Percentiles rank a stretch among this genome's conserved stretches.
Evolutionary conservation across 2,797 vertebrate species (phyloP).

Genomic region (Linurgus olivaceus): DNA sequence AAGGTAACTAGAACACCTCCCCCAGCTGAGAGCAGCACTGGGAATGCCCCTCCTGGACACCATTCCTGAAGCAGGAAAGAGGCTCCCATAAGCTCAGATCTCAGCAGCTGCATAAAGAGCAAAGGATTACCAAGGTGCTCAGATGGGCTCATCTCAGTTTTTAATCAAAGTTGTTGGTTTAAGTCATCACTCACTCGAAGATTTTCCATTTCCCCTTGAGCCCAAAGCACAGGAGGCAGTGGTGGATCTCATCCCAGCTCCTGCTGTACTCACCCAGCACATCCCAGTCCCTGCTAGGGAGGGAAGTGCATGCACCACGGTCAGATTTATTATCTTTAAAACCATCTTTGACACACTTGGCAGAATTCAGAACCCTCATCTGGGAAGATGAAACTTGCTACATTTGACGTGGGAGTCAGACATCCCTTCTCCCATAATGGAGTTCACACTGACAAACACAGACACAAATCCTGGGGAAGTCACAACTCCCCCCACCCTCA

Average conservation of each 20-base stretch:
- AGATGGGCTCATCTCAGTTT: not conserved
- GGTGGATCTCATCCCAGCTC: not conserved
- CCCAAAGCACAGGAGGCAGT: not conserved
- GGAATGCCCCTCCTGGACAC: rapidly evolving
- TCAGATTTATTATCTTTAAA: not conserved
- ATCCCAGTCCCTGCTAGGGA: not conserved
- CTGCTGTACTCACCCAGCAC: not conserved
- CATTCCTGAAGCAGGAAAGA: rapidly evolving
- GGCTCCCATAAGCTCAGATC: not conserved
- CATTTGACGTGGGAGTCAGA: not conserved
- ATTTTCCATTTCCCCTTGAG: not conserved
- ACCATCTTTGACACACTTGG: not conserved
- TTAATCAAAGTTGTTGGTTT: not conserved
- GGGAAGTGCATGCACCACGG: rapidly evolving
- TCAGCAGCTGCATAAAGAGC: not conserved
- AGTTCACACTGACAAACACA: not conserved
- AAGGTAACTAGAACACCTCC: not conserved
- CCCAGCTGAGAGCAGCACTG: not conserved
- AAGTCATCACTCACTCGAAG: not conserved
- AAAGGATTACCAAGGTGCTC: not conserved
- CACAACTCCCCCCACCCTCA: not conserved
- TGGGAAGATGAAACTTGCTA: not conserved
- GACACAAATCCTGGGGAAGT: not conserved
- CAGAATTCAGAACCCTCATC: not conserved
- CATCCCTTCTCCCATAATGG: not conserved